Base-by-base conservation (phyloP, 2,888 invertebrate genomes). In the Napeogenes sylphis region DNA sequence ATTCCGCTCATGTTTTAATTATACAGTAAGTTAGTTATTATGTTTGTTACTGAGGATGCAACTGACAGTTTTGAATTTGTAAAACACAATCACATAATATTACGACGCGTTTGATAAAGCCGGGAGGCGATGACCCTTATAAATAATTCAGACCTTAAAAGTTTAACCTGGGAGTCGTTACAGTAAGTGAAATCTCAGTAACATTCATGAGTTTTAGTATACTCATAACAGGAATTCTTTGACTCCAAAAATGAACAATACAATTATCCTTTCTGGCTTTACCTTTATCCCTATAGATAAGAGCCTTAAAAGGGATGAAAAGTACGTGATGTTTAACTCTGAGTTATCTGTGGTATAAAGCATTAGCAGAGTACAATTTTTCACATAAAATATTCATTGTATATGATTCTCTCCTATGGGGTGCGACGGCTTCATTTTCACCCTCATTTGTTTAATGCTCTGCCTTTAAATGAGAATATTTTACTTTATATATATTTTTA, bases 311-410 rank as follows among this genome's bases (percentile, higher is more conserved):
- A 61, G 60, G 62, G 64, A 67, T 67, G 51, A 63, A 67, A 62
- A 62, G 62, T 67, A 67, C 65, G 62, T 65, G 67, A 62, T 67
- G 65, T 62, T 62, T 63, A 65, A 61, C 63, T 63, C 57, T 47
- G 60, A 57, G 63, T 60, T 63, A 60, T 60, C 57, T 30, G 55
- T 46, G 55, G 59, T 59, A 58, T 42, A 55, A 51, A 62, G 67
- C 65, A 65, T 63, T 65, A 66, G 63, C 62, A 47, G 66, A 69
- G 71, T 75, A 71, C 79, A 78, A 82, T 83, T 82, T 82, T 80
- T 82, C 79, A 82, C 75, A 81, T 82, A 75, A 81, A 82, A 82
- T 80, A 83, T 84, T 83, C 79, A 82, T 68, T 71, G 68, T 68
- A 69, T 73, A 75, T 73, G 78, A 81, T 66, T 71, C 69, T 68